A percentile compares a stretch with the other conserved stretches of the same genome.
These are phyloP conservation scores for Ashinkailepas kermadecensis DNA, from an alignment of 2,888 invertebrate genomes.

Conservation along the genomic window DNA sequence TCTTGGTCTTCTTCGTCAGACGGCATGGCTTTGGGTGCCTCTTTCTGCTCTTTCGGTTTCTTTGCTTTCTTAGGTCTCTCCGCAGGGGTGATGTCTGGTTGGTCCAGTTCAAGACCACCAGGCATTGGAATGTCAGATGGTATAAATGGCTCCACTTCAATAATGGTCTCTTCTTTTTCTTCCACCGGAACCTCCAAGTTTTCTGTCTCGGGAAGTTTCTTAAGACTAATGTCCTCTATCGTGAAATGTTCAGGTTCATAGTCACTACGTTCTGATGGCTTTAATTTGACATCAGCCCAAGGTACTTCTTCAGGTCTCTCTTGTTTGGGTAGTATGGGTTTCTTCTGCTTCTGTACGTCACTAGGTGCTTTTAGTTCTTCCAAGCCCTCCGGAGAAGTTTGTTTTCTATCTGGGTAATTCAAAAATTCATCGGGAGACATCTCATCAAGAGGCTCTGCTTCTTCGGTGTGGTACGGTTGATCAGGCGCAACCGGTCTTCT, in stretches of 20 bases:
- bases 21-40: conserved; percentile 7
- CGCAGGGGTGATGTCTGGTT: not conserved
- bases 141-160: not conserved
- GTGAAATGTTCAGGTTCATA: conserved; percentile 2
- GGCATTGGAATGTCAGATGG: not conserved
- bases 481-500: conserved; percentile 5
- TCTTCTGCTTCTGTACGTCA: conserved; percentile 4
- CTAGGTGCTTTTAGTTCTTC: conserved; percentile 20
- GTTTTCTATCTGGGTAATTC: too few species aligned
- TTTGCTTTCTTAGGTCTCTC: conserved; percentile 23
- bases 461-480: too few species aligned
- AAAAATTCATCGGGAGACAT: too few species aligned
- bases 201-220: conserved; percentile 18
- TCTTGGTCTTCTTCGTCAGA: conserved; percentile 25
- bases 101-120: not conserved
- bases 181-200: not conserved
- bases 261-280: conserved; percentile 3
- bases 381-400: conserved; percentile 22
- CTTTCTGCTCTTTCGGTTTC: conserved; percentile 18
- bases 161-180: not conserved
- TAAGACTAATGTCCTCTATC: not conserved
- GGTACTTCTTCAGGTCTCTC: conserved; percentile 26
- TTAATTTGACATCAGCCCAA: conserved; percentile 20
- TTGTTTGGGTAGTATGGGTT: conserved; percentile 22
- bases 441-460: too few species aligned